phyloP scores from a whole-genome alignment of 2,113 vertebrate genomes.

The Archilochus colubris region DNA sequence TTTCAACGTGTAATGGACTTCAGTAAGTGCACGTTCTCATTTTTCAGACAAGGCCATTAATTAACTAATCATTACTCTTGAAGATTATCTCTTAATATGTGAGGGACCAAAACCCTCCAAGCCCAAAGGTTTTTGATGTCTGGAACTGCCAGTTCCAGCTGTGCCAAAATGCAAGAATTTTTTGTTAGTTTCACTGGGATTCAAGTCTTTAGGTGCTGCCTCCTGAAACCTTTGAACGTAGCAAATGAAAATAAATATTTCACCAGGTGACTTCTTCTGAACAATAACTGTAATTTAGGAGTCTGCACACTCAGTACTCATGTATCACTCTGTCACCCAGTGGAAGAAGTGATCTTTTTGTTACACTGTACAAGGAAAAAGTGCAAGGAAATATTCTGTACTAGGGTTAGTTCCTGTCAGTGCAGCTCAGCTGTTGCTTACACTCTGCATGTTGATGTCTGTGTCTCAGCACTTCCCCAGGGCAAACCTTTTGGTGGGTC shows the following conservation, averaged over 20 bases:
- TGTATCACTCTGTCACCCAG: neutral
- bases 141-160: neutral
- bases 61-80: neutral
- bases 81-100: neutral
- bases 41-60: neutral
- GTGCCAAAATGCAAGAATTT: neutral
- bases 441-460: neutral
- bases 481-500: neutral
- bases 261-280: neutral
- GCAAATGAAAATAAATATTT: neutral
- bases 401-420: neutral
- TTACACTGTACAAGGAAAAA: neutral
- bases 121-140: neutral
- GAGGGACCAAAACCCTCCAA: neutral
- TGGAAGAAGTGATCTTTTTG: neutral
- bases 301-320: neutral
- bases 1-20: constrained; percentile 96
- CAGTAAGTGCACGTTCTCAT: constrained; percentile 82
- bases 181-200: neutral
- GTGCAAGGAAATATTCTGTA: neutral
- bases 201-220: neutral
- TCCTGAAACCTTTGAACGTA: neutral
- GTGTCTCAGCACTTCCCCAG: neutral
- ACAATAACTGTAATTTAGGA: neutral
- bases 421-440: neutral